These are phyloP conservation scores for Lingula anatina DNA, from an alignment of 2,888 invertebrate species.

Conservation along the genomic window DNA sequence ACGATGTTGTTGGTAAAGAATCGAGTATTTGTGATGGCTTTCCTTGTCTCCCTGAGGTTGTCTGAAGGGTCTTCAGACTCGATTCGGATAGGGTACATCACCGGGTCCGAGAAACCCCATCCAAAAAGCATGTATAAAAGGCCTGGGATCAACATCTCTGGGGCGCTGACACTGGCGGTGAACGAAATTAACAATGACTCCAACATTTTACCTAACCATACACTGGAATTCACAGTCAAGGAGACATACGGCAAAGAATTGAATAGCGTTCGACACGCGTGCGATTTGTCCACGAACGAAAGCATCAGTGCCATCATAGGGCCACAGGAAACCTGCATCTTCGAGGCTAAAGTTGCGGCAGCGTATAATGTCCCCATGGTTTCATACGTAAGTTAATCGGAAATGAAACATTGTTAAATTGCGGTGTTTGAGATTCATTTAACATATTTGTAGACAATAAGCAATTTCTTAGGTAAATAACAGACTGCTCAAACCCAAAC, in stretches of 20 bases:
- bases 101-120: conserved; percentile 18
- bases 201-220: conserved; percentile 61
- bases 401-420: too few species aligned
- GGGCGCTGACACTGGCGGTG: conserved; percentile 82
- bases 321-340: conserved; percentile 80
- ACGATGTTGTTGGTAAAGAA: too few species aligned
- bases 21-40: too few species aligned
- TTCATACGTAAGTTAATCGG: conserved; percentile 80
- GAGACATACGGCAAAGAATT: conserved; percentile 89
- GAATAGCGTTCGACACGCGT: conserved; percentile 78
- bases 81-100: conserved; percentile 35
- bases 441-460: too few species aligned
- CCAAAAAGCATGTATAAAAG: conserved; percentile 60
- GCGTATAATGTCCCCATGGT: conserved; percentile 94
- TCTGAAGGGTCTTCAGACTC: too few species aligned
- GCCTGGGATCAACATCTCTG: conserved; percentile 70
- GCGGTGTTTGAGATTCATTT: too few species aligned
- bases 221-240: conserved; percentile 73
- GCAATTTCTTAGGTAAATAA: too few species aligned
- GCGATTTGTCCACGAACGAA: conserved; percentile 69
- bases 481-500: too few species aligned
- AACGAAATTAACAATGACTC: conserved; percentile 63
- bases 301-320: conserved; percentile 86
- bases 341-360: conserved; percentile 89
- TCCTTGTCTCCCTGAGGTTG: too few species aligned